Base-by-base conservation (phyloP, 2,888 invertebrate genomes). In the Drosophila algonquin region DNA sequence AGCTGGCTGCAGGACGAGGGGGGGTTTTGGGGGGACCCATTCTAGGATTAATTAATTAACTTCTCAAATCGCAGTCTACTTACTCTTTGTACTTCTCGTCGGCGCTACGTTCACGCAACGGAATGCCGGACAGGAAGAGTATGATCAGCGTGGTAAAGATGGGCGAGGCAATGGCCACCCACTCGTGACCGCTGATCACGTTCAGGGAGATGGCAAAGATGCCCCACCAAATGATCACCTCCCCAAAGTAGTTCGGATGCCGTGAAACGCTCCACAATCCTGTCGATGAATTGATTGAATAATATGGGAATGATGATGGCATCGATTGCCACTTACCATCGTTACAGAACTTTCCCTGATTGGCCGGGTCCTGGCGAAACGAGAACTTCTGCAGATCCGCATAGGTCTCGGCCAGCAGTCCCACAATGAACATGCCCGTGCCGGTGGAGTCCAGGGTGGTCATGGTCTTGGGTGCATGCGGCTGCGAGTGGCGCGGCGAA, bases 161-260 rank as follows among this genome's bases (percentile, higher is more conserved):
- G 7, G 98, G 98, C 16, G 97, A 97, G 81, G 97, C 93, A 45
- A 90, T 90, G 10, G 96, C 97, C 30, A 97, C 93, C 96, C 97
- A 98, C 93, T 98, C 97, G 40, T 95, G 93, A 18, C 97, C 96
- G 87, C 95, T 95, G 81, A 98, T 95, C 18, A 98, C 96, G 90
- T 97, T 97, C 44, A 97, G 92, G 0, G 97, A 96, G 91, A 98
- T 96, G 58, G 97, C 95, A 90, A 98, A 98, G 83, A 98, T 95
- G 4, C 98, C 98, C 96, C 98, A 97, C 98, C 98, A 98, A 16
- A 98, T 94, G 0, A 97, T 94, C 12, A 98, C 97, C 93, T 98
- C 98, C 0, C 98, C 98, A 90, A 98, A 98, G 91, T 98, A 98
- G 91, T 98, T 98, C 0, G 98, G 98, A 93, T 98, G 98, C 71